Conservation (phyloP, 2,888 invertebrate genomes). For the Lepidocyrtoides sp. region DNA sequence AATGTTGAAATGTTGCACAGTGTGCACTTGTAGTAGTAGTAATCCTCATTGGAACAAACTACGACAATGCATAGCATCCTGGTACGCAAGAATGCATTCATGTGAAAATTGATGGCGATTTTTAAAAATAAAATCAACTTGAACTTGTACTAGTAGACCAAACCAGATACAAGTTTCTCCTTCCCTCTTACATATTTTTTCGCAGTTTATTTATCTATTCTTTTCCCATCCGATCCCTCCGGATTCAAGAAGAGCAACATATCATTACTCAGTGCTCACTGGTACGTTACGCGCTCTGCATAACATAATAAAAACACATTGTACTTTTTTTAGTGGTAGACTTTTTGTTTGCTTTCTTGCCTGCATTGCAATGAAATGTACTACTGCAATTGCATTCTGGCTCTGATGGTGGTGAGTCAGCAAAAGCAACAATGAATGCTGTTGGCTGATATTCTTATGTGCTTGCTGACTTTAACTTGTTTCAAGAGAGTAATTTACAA, state of each 20-base stretch:
- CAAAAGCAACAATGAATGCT: slow-evolving; percentile 32
- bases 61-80: background rate
- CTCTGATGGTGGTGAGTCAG: slow-evolving; percentile 56
- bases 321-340: background rate
- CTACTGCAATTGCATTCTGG: slow-evolving; percentile 20
- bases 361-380: slow-evolving; percentile 9
- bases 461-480: slow-evolving; percentile 64
- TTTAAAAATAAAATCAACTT: slow-evolving; percentile 57
- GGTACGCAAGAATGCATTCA: slow-evolving; percentile 21
- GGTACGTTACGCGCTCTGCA: slow-evolving; percentile 30
- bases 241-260: slow-evolving; percentile 63
- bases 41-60: background rate
- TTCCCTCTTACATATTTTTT: slow-evolving; percentile 27
- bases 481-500: slow-evolving; percentile 72
- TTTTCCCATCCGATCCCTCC: slow-evolving; percentile 49
- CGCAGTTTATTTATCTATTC: slow-evolving; percentile 47
- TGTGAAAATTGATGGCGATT: slow-evolving; percentile 54
- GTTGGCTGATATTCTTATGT: slow-evolving; percentile 6
- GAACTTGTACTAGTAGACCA: slow-evolving; percentile 43
- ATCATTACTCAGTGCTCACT: slow-evolving; percentile 70
- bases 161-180: slow-evolving; percentile 1
- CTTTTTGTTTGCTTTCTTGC: slow-evolving; percentile 2
- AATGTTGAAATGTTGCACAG: slow-evolving; percentile 19
- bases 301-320: background rate
- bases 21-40: slow-evolving; percentile 18